phyloP scores from a whole-genome alignment of 2,888 invertebrate species.

The Crossocerus cetratus region DNA sequence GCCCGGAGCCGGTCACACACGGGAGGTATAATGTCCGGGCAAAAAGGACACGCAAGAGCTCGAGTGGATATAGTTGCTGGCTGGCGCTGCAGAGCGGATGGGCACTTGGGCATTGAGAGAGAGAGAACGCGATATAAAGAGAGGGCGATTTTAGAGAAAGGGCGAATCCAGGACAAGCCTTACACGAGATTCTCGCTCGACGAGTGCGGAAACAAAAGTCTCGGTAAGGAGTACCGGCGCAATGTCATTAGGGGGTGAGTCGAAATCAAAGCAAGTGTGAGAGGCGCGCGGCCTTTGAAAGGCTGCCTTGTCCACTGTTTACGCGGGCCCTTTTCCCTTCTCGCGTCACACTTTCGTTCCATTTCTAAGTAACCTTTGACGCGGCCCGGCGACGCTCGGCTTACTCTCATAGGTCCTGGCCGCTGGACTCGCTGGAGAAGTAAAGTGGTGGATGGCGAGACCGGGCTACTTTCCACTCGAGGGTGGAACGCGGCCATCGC shows the following conservation, averaged over 20 bases:
- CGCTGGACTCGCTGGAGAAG: background rate
- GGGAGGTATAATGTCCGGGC: background rate
- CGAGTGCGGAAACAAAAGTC: constrained; percentile 1
- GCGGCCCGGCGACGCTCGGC: constrained; percentile 1
- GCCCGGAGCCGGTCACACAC: background rate
- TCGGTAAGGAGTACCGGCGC: background rate
- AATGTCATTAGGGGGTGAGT: constrained; percentile 11
- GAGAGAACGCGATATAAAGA: background rate
- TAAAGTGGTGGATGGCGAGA: background rate
- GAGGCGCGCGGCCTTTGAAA: constrained; percentile 20
- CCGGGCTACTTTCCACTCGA: background rate
- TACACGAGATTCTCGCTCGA: background rate
- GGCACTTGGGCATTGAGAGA: background rate
- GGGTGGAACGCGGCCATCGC: background rate
- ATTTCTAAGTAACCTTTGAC: constrained; percentile 8
- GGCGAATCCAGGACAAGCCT: background rate
- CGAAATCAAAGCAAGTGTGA: constrained; percentile 29
- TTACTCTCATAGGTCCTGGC: too few relatives aligned
- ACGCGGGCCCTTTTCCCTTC: constrained; percentile 18
- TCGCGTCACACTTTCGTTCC: constrained; percentile 15
- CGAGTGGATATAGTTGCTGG: too few relatives aligned
- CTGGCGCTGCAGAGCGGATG: too few relatives aligned
- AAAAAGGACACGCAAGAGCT: too few relatives aligned
- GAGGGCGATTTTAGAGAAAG: background rate
- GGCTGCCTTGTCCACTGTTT: constrained; percentile 3